Evolutionary conservation across 2,888 invertebrate species (phyloP).

Genomic region (Eledona agricola): DNA sequence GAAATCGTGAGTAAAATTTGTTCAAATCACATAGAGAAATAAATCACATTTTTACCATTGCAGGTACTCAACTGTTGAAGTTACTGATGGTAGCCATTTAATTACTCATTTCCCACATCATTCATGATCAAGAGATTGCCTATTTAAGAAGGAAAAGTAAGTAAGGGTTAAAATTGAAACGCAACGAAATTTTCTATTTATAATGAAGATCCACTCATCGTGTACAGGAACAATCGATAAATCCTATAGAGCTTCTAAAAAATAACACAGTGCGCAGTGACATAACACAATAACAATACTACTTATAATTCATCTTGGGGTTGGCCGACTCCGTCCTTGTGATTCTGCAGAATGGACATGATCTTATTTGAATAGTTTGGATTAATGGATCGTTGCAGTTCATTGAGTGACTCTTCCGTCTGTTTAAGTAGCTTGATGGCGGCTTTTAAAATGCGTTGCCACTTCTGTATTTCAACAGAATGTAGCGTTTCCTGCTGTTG

Average conservation of each 20-base stretch:
- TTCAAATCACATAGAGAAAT: no score
- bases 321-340: slow-evolving; percentile 41
- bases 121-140: no score
- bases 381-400: slow-evolving; percentile 72
- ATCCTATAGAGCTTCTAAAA: slow-evolving; percentile 48
- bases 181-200: slow-evolving; percentile 16
- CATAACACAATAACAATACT: slow-evolving; percentile 44
- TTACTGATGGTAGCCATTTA: no score
- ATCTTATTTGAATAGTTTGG: slow-evolving; percentile 66
- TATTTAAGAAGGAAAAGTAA: no score
- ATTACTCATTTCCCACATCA: no score
- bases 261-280: slow-evolving; percentile 54
- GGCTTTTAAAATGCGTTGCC: slow-evolving; percentile 79
- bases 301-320: slow-evolving; percentile 26
- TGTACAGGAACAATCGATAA: slow-evolving; percentile 52
- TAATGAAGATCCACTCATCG: slow-evolving; percentile 32
- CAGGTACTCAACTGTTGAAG: no score
- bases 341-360: slow-evolving; percentile 62
- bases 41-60: no score
- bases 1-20: no score
- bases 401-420: slow-evolving; percentile 82
- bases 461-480: slow-evolving; percentile 81
- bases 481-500: slow-evolving; percentile 84
- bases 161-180: background rate
- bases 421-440: slow-evolving; percentile 77